Conservation (phyloP, 2,888 invertebrate genomes). For the Agrochola litura region DNA sequence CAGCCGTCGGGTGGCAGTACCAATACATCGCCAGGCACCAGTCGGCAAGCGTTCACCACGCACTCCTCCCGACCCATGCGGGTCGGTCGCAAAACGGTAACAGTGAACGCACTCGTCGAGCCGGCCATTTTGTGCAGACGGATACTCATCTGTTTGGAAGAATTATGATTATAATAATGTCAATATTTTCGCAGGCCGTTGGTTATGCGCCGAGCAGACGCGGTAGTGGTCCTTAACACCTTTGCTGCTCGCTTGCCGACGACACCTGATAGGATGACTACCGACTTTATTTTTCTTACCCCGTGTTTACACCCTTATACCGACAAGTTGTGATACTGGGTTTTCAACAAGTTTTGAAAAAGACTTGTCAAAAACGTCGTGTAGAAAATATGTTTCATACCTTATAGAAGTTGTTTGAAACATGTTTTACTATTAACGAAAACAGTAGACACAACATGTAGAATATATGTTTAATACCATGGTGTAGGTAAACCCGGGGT, state of each 20-base stretch:
- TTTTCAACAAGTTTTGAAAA: neutral
- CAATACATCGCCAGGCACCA: slow-evolving; percentile 97
- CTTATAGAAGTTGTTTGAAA: neutral
- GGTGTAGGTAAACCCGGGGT: neutral
- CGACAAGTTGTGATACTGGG: neutral
- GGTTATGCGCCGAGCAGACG: neutral
- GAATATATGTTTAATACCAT: neutral
- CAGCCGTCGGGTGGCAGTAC: slow-evolving; percentile 95
- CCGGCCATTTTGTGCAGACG: slow-evolving; percentile 93
- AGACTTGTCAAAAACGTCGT: neutral
- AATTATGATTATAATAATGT: slow-evolving; percentile 20
- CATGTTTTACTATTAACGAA: neutral
- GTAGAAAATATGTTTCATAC: neutral
- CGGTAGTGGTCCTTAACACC: neutral
- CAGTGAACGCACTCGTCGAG: slow-evolving; percentile 89
- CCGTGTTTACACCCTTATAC: neutral
- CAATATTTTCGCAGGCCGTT: slow-evolving; percentile 9
- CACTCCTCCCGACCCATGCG: slow-evolving; percentile 85
- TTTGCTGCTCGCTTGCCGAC: neutral
- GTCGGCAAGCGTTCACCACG: slow-evolving; percentile 89
- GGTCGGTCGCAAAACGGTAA: slow-evolving; percentile 90
- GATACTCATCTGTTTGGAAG: slow-evolving; percentile 91
- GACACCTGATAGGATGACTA: neutral
- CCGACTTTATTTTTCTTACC: neutral
- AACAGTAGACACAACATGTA: neutral